A percentile compares a stretch with the other conserved stretches of the same genome.
Evolutionary conservation across 1,140 invertebrate species (phyloP).

Genomic region (Sipha flava): DNA sequence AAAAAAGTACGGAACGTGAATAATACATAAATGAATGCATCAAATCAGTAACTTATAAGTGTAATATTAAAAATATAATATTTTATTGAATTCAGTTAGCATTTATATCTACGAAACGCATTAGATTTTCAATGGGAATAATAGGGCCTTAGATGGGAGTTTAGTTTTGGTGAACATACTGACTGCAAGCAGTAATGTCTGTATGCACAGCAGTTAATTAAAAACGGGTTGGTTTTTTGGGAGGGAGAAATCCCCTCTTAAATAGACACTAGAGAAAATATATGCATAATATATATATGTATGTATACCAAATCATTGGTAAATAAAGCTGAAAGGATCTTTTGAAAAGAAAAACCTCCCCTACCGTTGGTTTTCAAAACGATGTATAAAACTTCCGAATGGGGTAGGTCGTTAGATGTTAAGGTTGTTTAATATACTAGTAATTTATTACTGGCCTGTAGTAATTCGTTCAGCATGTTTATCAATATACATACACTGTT

Average conservation of each 20-base stretch:
- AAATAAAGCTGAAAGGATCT: neutral
- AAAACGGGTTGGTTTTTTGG: constrained; percentile 10
- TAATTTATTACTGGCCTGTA: neutral
- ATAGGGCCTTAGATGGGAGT: neutral
- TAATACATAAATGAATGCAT: too few species aligned
- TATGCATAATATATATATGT: neutral
- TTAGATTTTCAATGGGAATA: neutral
- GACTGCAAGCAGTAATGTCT: neutral
- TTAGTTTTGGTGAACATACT: neutral
- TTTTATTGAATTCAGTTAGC: neutral
- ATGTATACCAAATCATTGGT: neutral
- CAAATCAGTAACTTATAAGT: too few species aligned
- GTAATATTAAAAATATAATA: neutral
- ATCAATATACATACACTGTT: neutral
- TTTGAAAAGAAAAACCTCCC: neutral
- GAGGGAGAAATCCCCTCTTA: neutral
- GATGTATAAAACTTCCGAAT: neutral
- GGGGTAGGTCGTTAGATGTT: constrained; percentile 9
- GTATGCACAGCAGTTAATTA: constrained; percentile 5
- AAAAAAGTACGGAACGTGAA: too few species aligned
- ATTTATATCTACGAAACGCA: neutral
- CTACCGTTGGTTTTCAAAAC: neutral
- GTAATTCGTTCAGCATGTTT: neutral
- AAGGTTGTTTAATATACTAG: neutral
- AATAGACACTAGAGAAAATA: neutral